Base-by-base conservation (phyloP, 2,113 vertebrate genomes). In the Ia io region DNA sequence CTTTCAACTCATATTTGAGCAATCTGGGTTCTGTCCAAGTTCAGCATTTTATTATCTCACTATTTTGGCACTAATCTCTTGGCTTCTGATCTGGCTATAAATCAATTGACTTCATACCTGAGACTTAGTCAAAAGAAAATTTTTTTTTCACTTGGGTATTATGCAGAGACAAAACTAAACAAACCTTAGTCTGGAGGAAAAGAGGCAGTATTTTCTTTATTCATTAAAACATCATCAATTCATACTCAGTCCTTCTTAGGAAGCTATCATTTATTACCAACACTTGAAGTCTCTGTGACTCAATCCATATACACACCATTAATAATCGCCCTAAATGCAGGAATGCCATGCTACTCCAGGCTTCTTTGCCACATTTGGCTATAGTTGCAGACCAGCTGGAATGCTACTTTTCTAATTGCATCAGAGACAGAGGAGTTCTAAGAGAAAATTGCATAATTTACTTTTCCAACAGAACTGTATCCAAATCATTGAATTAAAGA, bases 21-120 rank as follows among this genome's bases (percentile, higher is more conserved):
- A 89, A 74, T 90, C 79, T 84, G 53, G 67, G 65, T 80, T 88
- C 6, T 8, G 23, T 93, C 59, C 63, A 96, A 69, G 12, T 61
- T 93, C 49, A 80, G 59, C 56, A 56, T 95, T 95, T 94, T 91
- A 95, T 92, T 88, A 80, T 94, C 76, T 96, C 80, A 88, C n/a
- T 35, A 80, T 76, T 89, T 89, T 91, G 69, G 44, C 35, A 79
- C 53, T 95, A 89, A 76, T 93, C 51, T 90, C 70, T 95, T 95
- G 79, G 22, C n/a, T 93, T 93, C 76, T 80, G 70, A 77, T 87
- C 44, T 89, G 77, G n/a, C 37, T 90, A 51, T 93, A 97, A 84
- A 95, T 96, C 56, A 91, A 23, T 70, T 86, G 63, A 83, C 28
- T 84, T 83, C 32, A 91, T 94, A 90, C 20, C 22, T 70, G 9